Conservation (phyloP, 2,113 vertebrate genomes). For the Peucedramus taeniatus region DNA sequence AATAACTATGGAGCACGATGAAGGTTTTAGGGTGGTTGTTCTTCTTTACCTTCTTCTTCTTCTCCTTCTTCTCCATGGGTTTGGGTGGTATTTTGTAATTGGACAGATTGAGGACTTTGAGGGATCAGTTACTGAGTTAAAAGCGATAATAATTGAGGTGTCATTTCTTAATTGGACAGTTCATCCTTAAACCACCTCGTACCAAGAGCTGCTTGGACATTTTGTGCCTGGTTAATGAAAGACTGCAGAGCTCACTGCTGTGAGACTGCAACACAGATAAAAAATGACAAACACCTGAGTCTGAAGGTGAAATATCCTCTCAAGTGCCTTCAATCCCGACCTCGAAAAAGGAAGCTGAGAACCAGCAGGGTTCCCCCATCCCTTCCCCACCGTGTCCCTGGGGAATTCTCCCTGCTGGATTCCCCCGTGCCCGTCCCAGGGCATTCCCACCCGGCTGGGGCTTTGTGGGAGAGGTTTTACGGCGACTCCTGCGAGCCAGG, state of each 20-base stretch:
- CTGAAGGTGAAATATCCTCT: too few relatives aligned
- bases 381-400: fast-evolving
- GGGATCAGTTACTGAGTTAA: not conserved
- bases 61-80: not conserved
- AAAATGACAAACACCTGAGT: not conserved
- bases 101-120: not conserved
- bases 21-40: not conserved
- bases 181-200: not conserved
- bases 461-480: too few relatives aligned
- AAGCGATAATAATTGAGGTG: not conserved
- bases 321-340: too few relatives aligned
- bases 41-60: too few relatives aligned
- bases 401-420: not conserved
- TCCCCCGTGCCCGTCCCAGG: not conserved
- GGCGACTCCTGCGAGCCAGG: not conserved
- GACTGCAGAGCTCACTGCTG: not conserved
- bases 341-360: too few relatives aligned
- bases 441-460: not conserved
- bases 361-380: too few relatives aligned
- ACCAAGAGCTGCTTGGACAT: not conserved
- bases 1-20: not conserved
- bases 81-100: not conserved
- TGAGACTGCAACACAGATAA: not conserved
- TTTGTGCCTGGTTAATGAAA: not conserved
- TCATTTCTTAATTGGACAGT: not conserved